Conservation (phyloP, 2,797 vertebrate genomes). For the Sebastiscus albofasciatus region DNA sequence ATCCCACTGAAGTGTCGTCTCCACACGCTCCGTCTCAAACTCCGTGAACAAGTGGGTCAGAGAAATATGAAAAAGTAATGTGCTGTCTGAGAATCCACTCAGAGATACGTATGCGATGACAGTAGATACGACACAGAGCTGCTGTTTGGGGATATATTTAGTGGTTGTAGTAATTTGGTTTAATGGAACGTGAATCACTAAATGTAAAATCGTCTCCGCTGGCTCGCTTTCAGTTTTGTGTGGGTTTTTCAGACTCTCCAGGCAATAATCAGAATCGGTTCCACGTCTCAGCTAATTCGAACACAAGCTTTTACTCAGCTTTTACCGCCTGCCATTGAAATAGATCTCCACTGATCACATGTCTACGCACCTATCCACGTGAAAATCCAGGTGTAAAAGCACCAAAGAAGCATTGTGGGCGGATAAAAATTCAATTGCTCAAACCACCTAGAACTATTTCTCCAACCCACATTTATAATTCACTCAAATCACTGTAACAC, state of each 20-base stretch:
- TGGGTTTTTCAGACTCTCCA: conserved; percentile 24
- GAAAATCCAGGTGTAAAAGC: not conserved
- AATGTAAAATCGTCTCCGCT: conserved; percentile 33
- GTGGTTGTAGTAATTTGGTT: conserved; percentile 36
- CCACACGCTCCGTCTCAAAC: conserved; percentile 47
- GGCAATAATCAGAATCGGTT: conserved; percentile 22
- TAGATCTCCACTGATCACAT: not conserved
- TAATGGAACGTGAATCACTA: conserved; percentile 35
- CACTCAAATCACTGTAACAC: not conserved
- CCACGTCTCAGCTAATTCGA: not conserved
- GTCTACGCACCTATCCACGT: not conserved
- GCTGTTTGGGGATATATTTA: conserved; percentile 30
- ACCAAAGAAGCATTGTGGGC: not conserved
- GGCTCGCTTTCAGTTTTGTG: not conserved
- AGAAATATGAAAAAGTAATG: conserved; percentile 78
- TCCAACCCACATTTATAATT: not conserved
- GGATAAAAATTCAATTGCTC: not conserved
- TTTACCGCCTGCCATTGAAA: not conserved
- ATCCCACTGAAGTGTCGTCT: conserved; percentile 62
- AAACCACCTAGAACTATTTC: not conserved
- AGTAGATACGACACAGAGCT: conserved; percentile 8
- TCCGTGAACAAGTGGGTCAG: conserved; percentile 79
- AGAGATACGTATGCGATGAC: conserved; percentile 16
- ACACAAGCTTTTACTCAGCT: not conserved
- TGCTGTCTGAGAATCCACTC: conserved; percentile 31